These are phyloP conservation scores for Scleropages formosus DNA, from an alignment of 2,797 vertebrate genomes.

Conservation along the genomic window DNA sequence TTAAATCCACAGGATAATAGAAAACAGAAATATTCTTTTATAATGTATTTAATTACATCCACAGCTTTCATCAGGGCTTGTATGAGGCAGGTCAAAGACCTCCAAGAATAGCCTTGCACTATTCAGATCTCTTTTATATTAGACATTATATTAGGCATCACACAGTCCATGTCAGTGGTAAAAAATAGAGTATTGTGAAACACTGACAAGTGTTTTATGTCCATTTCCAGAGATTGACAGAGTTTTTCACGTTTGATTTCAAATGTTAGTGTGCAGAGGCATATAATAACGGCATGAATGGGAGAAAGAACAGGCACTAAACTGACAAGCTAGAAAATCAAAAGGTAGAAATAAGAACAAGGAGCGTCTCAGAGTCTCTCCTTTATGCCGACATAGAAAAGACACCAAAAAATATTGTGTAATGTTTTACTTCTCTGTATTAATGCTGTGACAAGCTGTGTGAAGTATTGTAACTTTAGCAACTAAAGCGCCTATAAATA, in stretches of 20 bases:
- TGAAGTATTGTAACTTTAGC: neutral
- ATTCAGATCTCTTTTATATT: neutral
- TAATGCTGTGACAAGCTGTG: neutral
- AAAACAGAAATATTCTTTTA: neutral
- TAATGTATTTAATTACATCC: neutral
- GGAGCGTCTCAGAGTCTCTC: neutral
- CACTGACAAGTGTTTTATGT: neutral
- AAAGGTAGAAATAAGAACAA: neutral
- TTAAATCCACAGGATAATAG: neutral
- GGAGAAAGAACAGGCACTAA: neutral
- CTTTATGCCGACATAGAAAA: neutral
- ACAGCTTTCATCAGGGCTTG: too few relatives aligned
- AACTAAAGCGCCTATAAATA: slow-evolving; percentile 3
- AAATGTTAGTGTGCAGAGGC: neutral
- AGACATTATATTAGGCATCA: neutral
- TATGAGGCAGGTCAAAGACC: neutral
- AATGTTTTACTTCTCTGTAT: neutral
- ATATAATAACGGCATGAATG: neutral
- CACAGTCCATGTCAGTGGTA: too few relatives aligned
- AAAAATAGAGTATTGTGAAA: too few relatives aligned
- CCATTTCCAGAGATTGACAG: neutral
- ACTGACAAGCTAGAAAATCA: neutral
- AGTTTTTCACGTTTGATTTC: neutral
- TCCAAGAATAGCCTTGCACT: neutral
- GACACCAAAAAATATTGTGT: neutral